Conservation (phyloP, 2,113 vertebrate genomes). For the Cyrtonyx montezumae region DNA sequence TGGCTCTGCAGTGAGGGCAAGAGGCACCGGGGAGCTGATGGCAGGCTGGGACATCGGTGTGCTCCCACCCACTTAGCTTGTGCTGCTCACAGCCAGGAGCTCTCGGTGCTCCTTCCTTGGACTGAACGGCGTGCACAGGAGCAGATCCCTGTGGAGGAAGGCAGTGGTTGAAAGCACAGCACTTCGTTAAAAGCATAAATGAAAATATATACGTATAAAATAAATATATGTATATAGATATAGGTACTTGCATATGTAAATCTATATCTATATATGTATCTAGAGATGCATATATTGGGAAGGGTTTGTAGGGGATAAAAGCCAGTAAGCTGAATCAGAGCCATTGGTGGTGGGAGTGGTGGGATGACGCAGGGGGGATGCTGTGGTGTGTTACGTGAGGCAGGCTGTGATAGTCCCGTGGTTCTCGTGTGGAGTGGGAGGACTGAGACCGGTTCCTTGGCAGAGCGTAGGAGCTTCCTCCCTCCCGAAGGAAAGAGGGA, state of each 20-base stretch:
- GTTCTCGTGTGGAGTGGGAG: background rate
- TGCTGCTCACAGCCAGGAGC: constrained; percentile 2
- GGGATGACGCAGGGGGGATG: background rate
- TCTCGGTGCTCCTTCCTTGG: background rate
- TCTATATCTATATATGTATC: constrained; percentile 78
- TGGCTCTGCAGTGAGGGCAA: background rate
- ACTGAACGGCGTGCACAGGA: background rate
- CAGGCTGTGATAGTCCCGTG: background rate
- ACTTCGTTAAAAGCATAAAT: constrained; percentile 80
- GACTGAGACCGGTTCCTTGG: background rate
- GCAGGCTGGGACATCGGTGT: background rate
- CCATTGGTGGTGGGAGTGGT: background rate
- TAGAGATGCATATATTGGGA: constrained; percentile 68
- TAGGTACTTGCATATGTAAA: constrained; percentile 67
- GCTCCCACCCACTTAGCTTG: background rate
- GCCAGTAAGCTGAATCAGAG: constrained; percentile 69
- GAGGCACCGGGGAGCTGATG: background rate
- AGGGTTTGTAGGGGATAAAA: constrained; percentile 64
- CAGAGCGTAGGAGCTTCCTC: background rate
- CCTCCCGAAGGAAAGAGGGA: background rate
- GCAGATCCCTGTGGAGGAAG: constrained; percentile 33
- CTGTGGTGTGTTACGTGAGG: background rate
- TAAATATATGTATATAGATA: constrained; percentile 75
- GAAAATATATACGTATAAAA: constrained; percentile 69
- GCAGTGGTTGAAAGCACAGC: constrained; percentile 83